Evolutionary conservation across 2,113 vertebrate genomes (phyloP), one percentile per base, ranked within the genome.

Genomic region (Tonatia bakeri): DNA sequence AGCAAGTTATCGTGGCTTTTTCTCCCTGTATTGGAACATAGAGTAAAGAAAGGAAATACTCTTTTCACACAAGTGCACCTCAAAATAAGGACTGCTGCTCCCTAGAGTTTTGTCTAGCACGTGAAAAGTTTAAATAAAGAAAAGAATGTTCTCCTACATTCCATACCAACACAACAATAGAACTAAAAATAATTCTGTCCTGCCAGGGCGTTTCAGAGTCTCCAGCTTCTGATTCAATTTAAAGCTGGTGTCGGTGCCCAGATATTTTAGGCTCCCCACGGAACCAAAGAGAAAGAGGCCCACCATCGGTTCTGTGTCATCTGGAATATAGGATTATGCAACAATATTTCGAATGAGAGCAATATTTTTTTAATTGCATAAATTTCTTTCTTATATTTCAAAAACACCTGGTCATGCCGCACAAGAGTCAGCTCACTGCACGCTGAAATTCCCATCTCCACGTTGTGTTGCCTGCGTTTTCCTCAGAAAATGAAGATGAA

Each of bases 101-200:
- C 87, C 90, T 56, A 52, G 45, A 89, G 47, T 22, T 95, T 97
- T 95, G 94, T 80, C 87, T 91, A 83, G 40, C n/a, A 82, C 92
- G 90, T 73, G 84, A 95, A 95, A 96, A 91, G 82, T 94, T 96
- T 96, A 96, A 96, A 94, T 92, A 94, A 91, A 96, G 92, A 87
- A 84, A 92, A 95, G 81, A 89, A 87, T n/a, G 83, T 94, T 95
- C 92, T 97, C 79, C 83, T 83, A 83, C 72, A 93, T 95, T 97
- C 96, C 94, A 95, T 92, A 90, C 59, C 97, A 94, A 91, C 87
- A 95, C 65, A 92, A 96, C 94, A 92, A 96, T 93, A 93, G 93
- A 97, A 94, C 96, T 97, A 96, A 96, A 95, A 95, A 96, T 94
- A 96, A 87, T 73, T 96, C 75, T 90, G 65, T 90, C 92, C 87